Conservation (phyloP, 2,113 vertebrate genomes). For the Rhodinocichla rosea region DNA sequence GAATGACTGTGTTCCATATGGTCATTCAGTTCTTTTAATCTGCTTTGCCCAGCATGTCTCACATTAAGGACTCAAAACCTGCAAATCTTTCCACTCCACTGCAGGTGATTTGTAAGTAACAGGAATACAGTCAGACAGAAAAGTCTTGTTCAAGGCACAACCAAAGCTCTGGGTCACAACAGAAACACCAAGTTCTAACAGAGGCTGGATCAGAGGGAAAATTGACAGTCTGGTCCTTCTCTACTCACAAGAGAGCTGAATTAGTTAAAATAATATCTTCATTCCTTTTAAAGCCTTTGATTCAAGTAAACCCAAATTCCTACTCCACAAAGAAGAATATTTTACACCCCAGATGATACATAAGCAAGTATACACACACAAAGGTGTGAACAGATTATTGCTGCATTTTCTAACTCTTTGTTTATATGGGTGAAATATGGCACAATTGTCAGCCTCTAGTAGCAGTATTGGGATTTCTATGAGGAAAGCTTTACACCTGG, state of each 20-base stretch:
- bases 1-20: neutral
- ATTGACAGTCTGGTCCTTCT: neutral
- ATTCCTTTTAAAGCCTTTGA: neutral
- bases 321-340: neutral
- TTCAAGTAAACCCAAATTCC: neutral
- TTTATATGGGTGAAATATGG: neutral
- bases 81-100: neutral
- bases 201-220: neutral
- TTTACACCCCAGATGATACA: neutral
- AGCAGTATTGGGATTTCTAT: neutral
- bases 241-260: neutral
- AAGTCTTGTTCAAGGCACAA: neutral
- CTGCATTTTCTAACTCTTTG: neutral
- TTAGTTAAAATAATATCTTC: neutral
- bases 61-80: neutral
- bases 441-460: neutral
- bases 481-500: neutral
- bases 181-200: neutral
- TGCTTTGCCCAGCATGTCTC: slow-evolving; percentile 8
- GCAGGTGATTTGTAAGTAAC: neutral
- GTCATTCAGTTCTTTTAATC: slow-evolving; percentile 9
- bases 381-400: neutral
- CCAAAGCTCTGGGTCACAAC: neutral
- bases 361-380: neutral
- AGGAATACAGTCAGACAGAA: neutral